phyloP scores from a whole-genome alignment of 2,113 vertebrate genomes.

The Pleuronectes platessa region DNA sequence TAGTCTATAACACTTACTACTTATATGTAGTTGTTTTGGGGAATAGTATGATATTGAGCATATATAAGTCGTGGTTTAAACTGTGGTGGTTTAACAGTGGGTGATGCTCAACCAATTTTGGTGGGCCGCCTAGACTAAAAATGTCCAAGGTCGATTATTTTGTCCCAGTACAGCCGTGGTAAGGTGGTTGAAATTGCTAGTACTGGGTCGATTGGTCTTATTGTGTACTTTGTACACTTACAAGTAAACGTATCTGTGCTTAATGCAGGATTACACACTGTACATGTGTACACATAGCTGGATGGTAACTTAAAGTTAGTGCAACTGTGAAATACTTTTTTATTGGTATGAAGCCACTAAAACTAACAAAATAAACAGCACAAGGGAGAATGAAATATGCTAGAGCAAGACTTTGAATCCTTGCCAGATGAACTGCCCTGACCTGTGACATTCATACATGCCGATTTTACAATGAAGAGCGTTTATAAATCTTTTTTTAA shows the following conservation, averaged over 20 bases:
- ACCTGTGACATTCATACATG: neutral
- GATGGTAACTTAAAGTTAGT: neutral
- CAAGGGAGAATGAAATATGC: neutral
- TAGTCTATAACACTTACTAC: no score
- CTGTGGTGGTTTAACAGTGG: no score
- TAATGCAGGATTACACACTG: no score
- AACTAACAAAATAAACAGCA: neutral
- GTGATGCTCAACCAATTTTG: no score
- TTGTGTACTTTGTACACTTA: no score
- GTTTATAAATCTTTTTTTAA: neutral
- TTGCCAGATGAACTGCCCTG: neutral
- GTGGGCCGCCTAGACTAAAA: no score
- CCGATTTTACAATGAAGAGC: neutral
- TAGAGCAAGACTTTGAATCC: neutral
- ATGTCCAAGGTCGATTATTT: neutral
- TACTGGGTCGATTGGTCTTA: neutral
- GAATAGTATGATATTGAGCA: no score
- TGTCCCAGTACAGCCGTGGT: no score
- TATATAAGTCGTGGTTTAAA: no score
- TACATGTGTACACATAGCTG: no score
- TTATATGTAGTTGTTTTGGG: no score
- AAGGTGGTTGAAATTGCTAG: neutral
- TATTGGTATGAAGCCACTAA: neutral
- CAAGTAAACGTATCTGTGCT: no score
- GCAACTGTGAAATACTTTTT: constrained; percentile 11